phyloP scores from a whole-genome alignment of 2,113 vertebrate species.

The Saccopteryx leptura region DNA sequence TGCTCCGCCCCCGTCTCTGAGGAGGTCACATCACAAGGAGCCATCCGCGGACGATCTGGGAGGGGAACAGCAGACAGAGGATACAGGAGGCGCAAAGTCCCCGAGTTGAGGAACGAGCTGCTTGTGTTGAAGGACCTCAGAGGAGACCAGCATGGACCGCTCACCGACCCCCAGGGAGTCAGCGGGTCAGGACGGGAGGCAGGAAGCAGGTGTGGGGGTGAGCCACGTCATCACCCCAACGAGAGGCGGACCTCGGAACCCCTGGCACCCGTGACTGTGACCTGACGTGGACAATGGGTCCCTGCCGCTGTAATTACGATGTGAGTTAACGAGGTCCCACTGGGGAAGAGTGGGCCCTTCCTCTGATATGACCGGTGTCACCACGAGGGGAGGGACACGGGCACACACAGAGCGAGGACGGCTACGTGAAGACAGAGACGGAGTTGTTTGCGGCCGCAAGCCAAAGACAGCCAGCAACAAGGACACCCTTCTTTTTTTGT shows the following conservation, averaged over 20 bases:
- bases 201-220: background rate
- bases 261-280: background rate
- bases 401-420: background rate
- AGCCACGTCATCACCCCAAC: background rate
- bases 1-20: background rate
- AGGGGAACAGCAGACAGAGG: background rate
- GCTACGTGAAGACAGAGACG: background rate
- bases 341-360: background rate
- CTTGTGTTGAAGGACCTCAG: background rate
- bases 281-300: background rate
- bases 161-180: background rate
- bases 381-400: background rate
- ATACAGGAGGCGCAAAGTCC: background rate
- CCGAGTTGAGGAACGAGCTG: background rate
- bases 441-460: background rate
- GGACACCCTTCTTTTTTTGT: too few species aligned
- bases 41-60: background rate
- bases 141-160: background rate
- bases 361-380: background rate
- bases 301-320: background rate
- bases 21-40: background rate
- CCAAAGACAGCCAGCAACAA: background rate
- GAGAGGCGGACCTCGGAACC: background rate
- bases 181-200: background rate
- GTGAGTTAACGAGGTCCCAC: background rate